Evolutionary conservation across 2,113 vertebrate genomes (phyloP), one percentile per base, ranked within the genome.

Genomic region (Archocentrus centrarchus): DNA sequence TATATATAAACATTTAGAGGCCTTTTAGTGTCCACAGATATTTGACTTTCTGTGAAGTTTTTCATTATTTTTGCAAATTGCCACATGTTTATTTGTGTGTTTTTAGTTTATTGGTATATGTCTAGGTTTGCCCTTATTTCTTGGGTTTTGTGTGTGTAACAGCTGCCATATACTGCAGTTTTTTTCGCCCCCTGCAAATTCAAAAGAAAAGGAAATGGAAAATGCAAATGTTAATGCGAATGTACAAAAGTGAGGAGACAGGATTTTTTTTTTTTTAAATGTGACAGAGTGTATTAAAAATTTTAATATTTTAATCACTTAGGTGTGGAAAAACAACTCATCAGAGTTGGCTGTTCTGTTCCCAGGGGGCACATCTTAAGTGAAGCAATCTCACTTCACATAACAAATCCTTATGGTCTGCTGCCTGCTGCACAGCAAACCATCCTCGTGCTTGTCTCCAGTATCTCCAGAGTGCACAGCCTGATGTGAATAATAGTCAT

Each of bases 401-500:
- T 82, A 81, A 80, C 44, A 85, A 60, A 57, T 55, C 80, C 79
- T 20, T n/a, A 44, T 39, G 83, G 77, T 62, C 60, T 79, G 35
- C 77, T 80, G 39, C 68, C 75, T 61, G 24, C 37, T 24, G 53
- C n/a, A 80, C 66, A 30, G 30, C 64, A 32, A 68, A 41, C n/a
- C 8, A 1, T 60, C 24, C 37, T 59, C 50, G 9, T 57, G 30
- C 44, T 79, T 58, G 81, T 86, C 87, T 63, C 50, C 32, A 37
- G 82, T 58, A 64, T 89, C 73, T 82, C 70, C 73, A 57, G 58
- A 63, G 57, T 41, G 77, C 80, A 77, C 81, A 82, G 82, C 53
- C 83, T 58, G 64, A 77, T 89, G 82, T 85, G 90, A 59, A 59
- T 81, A 80, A 89, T 64, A 82, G 81, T 81, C 81, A 88, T 80